Conservation (phyloP, 2,797 vertebrate genomes). For the Scomberomorus guttatus region DNA sequence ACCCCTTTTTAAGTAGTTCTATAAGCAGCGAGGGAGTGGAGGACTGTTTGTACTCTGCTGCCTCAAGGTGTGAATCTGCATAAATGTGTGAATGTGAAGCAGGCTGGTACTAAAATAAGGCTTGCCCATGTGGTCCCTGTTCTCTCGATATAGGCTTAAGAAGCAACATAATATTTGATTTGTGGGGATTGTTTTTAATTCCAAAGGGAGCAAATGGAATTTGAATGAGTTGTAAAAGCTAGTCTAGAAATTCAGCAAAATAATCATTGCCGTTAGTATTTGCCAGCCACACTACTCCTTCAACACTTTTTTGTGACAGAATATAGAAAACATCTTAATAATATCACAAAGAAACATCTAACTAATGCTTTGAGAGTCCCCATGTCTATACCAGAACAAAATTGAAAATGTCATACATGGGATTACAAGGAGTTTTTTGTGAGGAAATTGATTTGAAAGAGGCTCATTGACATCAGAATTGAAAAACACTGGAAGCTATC, state of each 20-base stretch:
- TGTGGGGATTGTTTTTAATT: not conserved
- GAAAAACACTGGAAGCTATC: too few species aligned
- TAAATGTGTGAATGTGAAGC: constrained; percentile 63
- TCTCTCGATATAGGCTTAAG: constrained; percentile 16
- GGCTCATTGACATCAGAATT: too few species aligned
- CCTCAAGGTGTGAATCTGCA: constrained; percentile 62
- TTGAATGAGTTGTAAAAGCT: not conserved
- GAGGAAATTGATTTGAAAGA: too few species aligned
- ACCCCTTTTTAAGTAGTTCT: constrained; percentile 12
- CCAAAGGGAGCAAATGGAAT: not conserved
- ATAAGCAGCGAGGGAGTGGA: constrained; percentile 30
- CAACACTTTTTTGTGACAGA: not conserved
- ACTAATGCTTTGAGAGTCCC: too few species aligned
- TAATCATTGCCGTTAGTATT: not conserved
- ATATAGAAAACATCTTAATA: not conserved
- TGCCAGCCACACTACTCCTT: not conserved
- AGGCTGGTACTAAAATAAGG: constrained; percentile 45
- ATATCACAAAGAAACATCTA: not conserved
- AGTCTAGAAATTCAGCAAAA: not conserved
- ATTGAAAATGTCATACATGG: too few species aligned
- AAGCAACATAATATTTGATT: constrained; percentile 5
- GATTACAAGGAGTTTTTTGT: too few species aligned
- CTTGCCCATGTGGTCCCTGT: constrained; percentile 16
- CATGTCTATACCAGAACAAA: too few species aligned
- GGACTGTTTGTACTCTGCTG: constrained; percentile 61